Evolutionary conservation across 2,797 vertebrate species (phyloP).

Genomic region (Ctenochaetus hawaiiensis): DNA sequence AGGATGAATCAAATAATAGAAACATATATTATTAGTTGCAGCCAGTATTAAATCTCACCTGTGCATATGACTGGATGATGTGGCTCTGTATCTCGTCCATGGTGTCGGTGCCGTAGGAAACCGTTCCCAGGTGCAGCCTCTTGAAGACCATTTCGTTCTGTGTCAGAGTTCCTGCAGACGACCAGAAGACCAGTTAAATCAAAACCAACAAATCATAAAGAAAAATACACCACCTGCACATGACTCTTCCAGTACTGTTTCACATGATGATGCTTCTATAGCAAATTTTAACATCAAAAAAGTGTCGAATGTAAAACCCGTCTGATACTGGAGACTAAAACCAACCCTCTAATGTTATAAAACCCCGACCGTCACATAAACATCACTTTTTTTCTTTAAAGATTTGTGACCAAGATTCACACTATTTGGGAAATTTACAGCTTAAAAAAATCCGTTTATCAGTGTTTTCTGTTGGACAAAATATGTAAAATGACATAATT

Average conservation of each 20-base stretch:
- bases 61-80: slow-evolving; percentile 88
- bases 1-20: too few species aligned
- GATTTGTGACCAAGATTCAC: too few species aligned
- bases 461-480: background rate
- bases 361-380: background rate
- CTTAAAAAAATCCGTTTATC: background rate
- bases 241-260: background rate
- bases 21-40: background rate
- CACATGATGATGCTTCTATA: background rate
- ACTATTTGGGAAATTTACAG: background rate
- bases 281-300: background rate
- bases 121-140: slow-evolving; percentile 87
- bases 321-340: background rate
- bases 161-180: slow-evolving; percentile 91
- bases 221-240: background rate
- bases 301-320: background rate
- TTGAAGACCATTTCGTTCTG: slow-evolving; percentile 99
- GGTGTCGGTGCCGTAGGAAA: slow-evolving; percentile 94
- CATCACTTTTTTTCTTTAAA: too few species aligned
- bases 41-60: slow-evolving; percentile 80
- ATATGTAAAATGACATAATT: background rate
- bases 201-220: background rate
- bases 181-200: slow-evolving; percentile 18
- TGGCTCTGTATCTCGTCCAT: slow-evolving; percentile 99
- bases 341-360: background rate